These are phyloP conservation scores for Drosophila pandora DNA, from an alignment of 1,140 invertebrate species.

Conservation along the genomic window DNA sequence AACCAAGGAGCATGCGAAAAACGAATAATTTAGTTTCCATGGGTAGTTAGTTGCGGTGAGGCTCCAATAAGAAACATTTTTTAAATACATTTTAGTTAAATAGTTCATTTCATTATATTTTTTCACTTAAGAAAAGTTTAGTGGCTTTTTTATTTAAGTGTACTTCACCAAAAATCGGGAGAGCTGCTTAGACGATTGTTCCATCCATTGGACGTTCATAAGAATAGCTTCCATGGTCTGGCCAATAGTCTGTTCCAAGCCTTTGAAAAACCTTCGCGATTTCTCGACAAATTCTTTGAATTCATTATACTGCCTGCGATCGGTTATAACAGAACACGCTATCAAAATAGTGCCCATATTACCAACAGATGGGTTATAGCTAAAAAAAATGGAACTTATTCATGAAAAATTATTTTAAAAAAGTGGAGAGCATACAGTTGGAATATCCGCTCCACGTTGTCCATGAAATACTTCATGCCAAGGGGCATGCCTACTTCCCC, in stretches of 20 bases:
- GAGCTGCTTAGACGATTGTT: slow-evolving; percentile 67
- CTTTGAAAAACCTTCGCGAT: slow-evolving; percentile 81
- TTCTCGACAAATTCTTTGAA: slow-evolving; percentile 83
- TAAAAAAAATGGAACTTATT: slow-evolving; percentile 53
- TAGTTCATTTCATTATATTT: too few relatives aligned
- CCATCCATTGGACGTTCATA: slow-evolving; percentile 85
- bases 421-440: slow-evolving; percentile 85
- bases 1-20: background rate
- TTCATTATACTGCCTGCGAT: slow-evolving; percentile 81
- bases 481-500: slow-evolving; percentile 87
- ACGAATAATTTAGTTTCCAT: background rate
- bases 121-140: too few relatives aligned
- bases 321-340: slow-evolving; percentile 83
- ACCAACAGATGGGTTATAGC: slow-evolving; percentile 82
- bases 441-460: slow-evolving; percentile 85
- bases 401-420: background rate
- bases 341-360: slow-evolving; percentile 82
- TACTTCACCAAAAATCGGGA: slow-evolving; percentile 46
- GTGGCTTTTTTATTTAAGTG: slow-evolving; percentile 20
- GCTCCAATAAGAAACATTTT: too few relatives aligned
- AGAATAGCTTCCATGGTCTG: slow-evolving; percentile 84
- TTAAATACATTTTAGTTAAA: too few relatives aligned
- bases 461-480: slow-evolving; percentile 87
- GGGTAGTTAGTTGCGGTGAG: background rate
- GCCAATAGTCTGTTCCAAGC: slow-evolving; percentile 83